phyloP scores from a whole-genome alignment of 2,113 vertebrate species.

The Antechinus flavipes region DNA sequence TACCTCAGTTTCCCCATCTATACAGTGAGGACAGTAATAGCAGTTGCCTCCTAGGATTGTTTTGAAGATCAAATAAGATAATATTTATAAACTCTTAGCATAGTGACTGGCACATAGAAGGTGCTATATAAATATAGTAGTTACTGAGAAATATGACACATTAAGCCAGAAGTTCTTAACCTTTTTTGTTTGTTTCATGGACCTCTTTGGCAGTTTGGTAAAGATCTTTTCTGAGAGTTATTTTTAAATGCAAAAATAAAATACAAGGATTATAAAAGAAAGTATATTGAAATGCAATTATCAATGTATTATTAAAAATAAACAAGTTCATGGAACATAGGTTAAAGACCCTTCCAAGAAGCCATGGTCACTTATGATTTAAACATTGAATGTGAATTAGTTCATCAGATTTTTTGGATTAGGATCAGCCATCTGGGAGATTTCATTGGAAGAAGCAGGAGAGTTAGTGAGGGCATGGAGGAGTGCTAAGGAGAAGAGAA shows the following conservation, averaged over 20 bases:
- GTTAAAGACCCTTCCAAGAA: not conserved
- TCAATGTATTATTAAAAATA: not conserved
- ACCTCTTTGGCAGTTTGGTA: not conserved
- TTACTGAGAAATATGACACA: not conserved
- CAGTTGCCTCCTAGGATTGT: not conserved
- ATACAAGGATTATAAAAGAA: not conserved
- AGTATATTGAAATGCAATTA: not conserved
- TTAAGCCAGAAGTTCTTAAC: not conserved
- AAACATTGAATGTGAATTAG: not conserved
- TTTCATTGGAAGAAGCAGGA: not conserved
- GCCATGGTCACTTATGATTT: not conserved
- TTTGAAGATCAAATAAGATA: not conserved
- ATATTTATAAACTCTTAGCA: not conserved
- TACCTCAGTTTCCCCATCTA: not conserved
- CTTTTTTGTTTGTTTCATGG: not conserved
- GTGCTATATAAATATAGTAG: not conserved
- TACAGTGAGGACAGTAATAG: not conserved
- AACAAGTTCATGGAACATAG: not conserved
- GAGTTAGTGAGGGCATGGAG: not conserved
- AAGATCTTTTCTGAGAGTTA: not conserved
- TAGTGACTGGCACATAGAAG: not conserved
- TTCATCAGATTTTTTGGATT: not conserved
- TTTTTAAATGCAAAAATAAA: not conserved
- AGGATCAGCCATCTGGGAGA: not conserved
- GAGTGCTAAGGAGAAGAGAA: not conserved